Percentiles rank a stretch among this genome's conserved stretches.
Conservation (phyloP, 1,140 invertebrate species). For the Lycorma delicatula region DNA sequence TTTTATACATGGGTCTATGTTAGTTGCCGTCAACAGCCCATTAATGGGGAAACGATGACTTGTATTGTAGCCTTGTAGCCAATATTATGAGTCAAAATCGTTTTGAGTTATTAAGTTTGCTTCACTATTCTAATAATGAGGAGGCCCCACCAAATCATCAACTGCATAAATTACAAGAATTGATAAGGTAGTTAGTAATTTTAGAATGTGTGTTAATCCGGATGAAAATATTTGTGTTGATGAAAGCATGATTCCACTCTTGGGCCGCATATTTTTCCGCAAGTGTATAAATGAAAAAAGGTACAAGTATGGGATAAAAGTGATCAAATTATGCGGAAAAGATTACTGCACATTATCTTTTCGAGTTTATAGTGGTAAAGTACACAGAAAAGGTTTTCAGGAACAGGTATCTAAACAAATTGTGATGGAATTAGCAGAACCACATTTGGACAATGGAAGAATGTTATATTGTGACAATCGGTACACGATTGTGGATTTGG, state of each 20-base stretch:
- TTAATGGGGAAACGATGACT: too few species aligned
- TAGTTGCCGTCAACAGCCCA: too few species aligned
- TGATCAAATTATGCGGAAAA: too few species aligned
- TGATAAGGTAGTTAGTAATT: slow-evolving; percentile 24
- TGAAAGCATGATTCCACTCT: slow-evolving; percentile 33
- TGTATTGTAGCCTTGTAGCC: background rate
- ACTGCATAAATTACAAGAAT: slow-evolving; percentile 26
- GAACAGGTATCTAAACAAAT: slow-evolving; percentile 22
- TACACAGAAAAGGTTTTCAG: slow-evolving; percentile 10
- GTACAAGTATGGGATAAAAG: slow-evolving; percentile 32
- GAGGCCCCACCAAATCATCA: slow-evolving; percentile 13
- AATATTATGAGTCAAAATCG: slow-evolving; percentile 15
- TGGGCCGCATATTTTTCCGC: slow-evolving; percentile 28
- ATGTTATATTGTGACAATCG: too few species aligned
- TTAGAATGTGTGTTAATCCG: slow-evolving; percentile 22
- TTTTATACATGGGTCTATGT: slow-evolving; percentile 28
- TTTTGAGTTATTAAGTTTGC: slow-evolving; percentile 22
- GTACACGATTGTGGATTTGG: too few species aligned
- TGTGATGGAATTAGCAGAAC: slow-evolving; percentile 22
- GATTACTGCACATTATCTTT: slow-evolving; percentile 33
- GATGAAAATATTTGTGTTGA: slow-evolving; percentile 30
- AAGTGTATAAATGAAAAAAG: slow-evolving; percentile 33
- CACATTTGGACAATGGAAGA: too few species aligned
- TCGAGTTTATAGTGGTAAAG: slow-evolving; percentile 32
- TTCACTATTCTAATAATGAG: slow-evolving; percentile 29